A percentile compares a stretch with the other conserved stretches of the same genome.
Evolutionary conservation across 2,888 invertebrate species (phyloP).

Genomic region (Rhyacophila evoluta): DNA sequence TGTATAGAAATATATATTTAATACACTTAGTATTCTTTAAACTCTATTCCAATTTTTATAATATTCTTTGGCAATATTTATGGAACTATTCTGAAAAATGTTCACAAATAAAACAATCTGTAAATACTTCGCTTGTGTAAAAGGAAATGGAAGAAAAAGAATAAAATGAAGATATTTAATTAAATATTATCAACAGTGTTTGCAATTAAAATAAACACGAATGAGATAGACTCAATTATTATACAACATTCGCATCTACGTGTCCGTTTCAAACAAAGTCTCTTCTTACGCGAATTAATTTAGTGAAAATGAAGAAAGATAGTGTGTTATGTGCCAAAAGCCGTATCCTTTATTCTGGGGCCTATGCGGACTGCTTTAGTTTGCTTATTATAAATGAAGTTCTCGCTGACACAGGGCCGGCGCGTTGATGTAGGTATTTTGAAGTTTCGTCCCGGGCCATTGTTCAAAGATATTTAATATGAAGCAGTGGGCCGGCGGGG

Average conservation of each 20-base stretch:
- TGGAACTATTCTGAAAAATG: no score
- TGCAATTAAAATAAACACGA: not conserved
- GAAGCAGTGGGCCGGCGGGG: slow-evolving; percentile 29
- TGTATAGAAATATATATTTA: no score
- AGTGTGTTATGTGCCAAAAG: not conserved
- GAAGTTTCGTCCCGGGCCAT: slow-evolving; percentile 33
- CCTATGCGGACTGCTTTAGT: slow-evolving; percentile 1
- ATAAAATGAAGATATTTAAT: no score
- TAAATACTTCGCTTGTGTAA: no score
- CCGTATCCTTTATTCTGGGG: not conserved
- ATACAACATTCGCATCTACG: not conserved
- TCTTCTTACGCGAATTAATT: slow-evolving; percentile 16
- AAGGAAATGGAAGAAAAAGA: no score
- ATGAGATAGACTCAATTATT: not conserved
- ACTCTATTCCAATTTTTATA: no score
- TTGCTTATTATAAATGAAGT: slow-evolving; percentile 48
- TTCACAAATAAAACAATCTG: no score
- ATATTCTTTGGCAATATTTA: no score
- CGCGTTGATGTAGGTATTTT: slow-evolving; percentile 40
- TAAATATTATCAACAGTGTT: not conserved
- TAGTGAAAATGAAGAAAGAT: slow-evolving; percentile 14
- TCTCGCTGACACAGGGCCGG: slow-evolving; percentile 45
- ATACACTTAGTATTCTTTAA: no score
- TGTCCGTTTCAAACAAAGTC: not conserved
- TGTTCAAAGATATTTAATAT: slow-evolving; percentile 52